Evolutionary conservation across 2,797 vertebrate genomes (phyloP).

Genomic region (Tangara arthus): DNA sequence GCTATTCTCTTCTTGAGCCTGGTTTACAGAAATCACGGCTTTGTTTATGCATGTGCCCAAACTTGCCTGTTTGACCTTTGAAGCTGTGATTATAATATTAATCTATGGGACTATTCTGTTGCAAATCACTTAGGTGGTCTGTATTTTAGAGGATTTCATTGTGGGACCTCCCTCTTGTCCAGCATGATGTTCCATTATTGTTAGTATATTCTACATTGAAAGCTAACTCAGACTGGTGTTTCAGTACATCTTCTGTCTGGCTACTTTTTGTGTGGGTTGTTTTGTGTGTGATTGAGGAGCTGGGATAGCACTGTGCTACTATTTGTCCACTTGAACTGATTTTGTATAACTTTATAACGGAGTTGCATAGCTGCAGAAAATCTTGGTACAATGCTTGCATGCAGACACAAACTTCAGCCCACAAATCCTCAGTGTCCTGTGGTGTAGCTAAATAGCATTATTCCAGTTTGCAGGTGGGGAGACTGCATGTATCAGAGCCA

Average conservation of each 20-base stretch:
- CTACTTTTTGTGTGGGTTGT: rapidly evolving
- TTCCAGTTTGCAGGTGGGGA: constrained; percentile 14
- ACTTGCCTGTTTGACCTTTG: constrained; percentile 61
- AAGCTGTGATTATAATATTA: constrained; percentile 66
- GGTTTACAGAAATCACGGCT: constrained; percentile 48
- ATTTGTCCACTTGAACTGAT: not conserved
- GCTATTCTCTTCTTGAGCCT: constrained; percentile 19
- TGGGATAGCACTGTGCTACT: not conserved
- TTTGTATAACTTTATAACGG: not conserved
- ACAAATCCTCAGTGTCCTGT: not conserved
- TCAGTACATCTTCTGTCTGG: not conserved
- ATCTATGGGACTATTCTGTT: constrained; percentile 55
- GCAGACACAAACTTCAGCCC: not conserved
- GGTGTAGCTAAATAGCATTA: not conserved
- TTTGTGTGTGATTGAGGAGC: not conserved
- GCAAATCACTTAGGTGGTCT: constrained; percentile 66
- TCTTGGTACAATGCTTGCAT: not conserved
- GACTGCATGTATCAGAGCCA: not conserved
- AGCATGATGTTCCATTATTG: constrained; percentile 16
- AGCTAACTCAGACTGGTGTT: not conserved
- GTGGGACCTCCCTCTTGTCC: constrained; percentile 54
- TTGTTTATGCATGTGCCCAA: constrained; percentile 63
- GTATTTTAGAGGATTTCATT: constrained; percentile 39
- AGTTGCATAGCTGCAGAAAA: constrained; percentile 22
- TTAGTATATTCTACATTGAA: constrained; percentile 9